Percentiles rank a stretch among this genome's conserved stretches.
These are phyloP conservation scores for Zoanthus sansibaricus DNA, from an alignment of 92 coral and sea anemone genomes.

Conservation along the genomic window DNA sequence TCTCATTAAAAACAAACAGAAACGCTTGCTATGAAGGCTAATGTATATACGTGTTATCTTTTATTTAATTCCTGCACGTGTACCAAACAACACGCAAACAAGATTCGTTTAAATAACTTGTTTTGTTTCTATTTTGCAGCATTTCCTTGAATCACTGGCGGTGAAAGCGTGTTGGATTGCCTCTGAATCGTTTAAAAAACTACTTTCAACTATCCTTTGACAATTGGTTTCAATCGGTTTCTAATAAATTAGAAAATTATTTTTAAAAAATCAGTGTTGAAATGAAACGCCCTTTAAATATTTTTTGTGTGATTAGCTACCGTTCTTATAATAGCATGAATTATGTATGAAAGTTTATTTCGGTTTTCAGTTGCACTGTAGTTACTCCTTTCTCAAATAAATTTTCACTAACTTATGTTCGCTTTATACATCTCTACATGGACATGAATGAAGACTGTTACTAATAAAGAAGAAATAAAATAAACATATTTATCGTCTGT, in stretches of 20 bases:
- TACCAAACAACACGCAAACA: not conserved
- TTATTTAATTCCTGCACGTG: not conserved
- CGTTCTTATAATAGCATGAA: too few relatives aligned
- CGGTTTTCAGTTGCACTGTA: too few relatives aligned
- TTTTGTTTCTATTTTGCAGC: conserved; percentile 11
- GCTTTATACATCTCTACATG: too few relatives aligned
- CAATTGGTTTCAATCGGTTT: not conserved
- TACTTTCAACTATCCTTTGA: not conserved
- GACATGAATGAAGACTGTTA: too few relatives aligned
- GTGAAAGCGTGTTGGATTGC: not conserved
- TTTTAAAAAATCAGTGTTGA: not conserved
- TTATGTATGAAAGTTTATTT: too few relatives aligned
- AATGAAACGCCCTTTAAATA: not conserved
- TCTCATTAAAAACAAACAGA: too few relatives aligned
- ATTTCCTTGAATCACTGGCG: conserved; percentile 41
- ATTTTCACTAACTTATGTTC: too few relatives aligned
- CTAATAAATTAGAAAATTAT: not conserved
- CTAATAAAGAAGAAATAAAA: too few relatives aligned
- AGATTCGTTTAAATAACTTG: not conserved
- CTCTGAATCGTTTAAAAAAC: not conserved
- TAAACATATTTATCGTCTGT: too few relatives aligned
- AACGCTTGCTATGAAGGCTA: too few relatives aligned
- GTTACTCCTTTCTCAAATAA: too few relatives aligned
- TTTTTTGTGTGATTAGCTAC: not conserved
- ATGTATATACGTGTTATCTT: too few relatives aligned